Percentiles rank a stretch among this genome's conserved stretches.
phyloP scores from a whole-genome alignment of 2,888 invertebrate genomes.

The Dexiosoma caninum region DNA sequence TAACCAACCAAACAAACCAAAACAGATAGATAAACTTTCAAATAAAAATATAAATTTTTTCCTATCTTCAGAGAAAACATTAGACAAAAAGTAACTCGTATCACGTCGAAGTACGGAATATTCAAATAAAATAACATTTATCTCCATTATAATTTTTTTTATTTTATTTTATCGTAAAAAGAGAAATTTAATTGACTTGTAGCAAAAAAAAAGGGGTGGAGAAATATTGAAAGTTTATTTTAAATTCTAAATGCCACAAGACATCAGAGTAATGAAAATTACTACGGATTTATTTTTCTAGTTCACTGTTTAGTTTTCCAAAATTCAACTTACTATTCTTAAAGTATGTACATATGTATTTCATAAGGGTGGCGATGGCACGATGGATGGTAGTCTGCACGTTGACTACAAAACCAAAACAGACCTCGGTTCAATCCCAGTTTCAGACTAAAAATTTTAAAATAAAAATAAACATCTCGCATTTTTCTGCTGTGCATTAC shows the following conservation, averaged over 20 bases:
- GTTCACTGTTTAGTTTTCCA: too few species aligned
- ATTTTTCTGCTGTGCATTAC: too few species aligned
- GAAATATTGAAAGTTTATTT: neutral
- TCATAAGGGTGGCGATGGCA: too few species aligned
- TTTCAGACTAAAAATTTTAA: too few species aligned
- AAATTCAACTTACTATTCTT: too few species aligned
- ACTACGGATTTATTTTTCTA: neutral
- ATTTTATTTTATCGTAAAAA: slow-evolving; percentile 30
- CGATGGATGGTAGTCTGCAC: too few species aligned
- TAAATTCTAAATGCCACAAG: neutral
- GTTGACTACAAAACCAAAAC: too few species aligned
- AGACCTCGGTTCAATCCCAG: too few species aligned
- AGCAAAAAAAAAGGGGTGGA: slow-evolving; percentile 7
- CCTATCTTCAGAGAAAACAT: slow-evolving; percentile 37
- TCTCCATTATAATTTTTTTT: slow-evolving; percentile 13
- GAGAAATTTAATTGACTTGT: slow-evolving; percentile 55
- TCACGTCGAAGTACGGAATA: slow-evolving; percentile 27
- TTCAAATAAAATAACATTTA: slow-evolving; percentile 37
- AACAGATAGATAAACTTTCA: slow-evolving; percentile 56
- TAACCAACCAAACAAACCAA: slow-evolving; percentile 51
- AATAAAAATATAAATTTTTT: slow-evolving; percentile 48
- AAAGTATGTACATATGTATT: too few species aligned
- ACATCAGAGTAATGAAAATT: neutral
- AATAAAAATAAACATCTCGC: too few species aligned
- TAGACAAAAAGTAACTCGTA: slow-evolving; percentile 44